Conservation (phyloP, 2,113 vertebrate species). For the Grammomys surdaster region DNA sequence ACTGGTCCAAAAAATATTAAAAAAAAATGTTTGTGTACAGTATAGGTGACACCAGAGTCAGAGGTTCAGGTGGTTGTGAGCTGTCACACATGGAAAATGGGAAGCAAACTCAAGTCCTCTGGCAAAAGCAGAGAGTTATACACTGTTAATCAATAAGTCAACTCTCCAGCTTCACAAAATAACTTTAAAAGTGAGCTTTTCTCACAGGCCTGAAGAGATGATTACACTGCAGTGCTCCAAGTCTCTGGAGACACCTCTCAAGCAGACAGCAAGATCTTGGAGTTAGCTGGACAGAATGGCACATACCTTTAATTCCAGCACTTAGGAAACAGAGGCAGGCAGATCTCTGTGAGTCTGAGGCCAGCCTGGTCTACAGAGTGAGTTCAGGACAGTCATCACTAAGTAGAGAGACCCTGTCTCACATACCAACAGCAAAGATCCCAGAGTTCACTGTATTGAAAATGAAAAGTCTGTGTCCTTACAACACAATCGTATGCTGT, state of each 20-base stretch:
- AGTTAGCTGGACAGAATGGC: neutral
- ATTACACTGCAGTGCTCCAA: neutral
- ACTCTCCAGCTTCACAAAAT: neutral
- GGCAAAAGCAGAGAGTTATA: neutral
- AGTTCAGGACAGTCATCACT: neutral
- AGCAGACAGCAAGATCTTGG: conserved; percentile 31
- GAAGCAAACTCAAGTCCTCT: neutral
- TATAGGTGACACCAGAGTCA: neutral
- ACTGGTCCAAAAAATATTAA: neutral
- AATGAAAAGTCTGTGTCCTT: neutral
- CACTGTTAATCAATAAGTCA: neutral
- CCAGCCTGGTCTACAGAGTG: neutral
- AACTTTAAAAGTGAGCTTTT: neutral
- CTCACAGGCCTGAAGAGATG: neutral
- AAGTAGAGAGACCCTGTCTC: neutral
- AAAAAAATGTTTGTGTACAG: neutral
- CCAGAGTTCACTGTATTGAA: neutral
- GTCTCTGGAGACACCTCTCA: neutral
- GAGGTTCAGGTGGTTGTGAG: neutral
- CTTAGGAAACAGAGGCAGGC: neutral
- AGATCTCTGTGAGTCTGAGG: neutral
- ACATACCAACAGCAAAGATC: neutral
- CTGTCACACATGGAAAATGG: neutral
- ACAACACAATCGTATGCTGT: neutral
- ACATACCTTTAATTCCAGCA: neutral